Percentiles rank a stretch among this genome's conserved stretches.
Evolutionary conservation across 2,797 vertebrate species (phyloP).

Genomic region (Circus cinereus): DNA sequence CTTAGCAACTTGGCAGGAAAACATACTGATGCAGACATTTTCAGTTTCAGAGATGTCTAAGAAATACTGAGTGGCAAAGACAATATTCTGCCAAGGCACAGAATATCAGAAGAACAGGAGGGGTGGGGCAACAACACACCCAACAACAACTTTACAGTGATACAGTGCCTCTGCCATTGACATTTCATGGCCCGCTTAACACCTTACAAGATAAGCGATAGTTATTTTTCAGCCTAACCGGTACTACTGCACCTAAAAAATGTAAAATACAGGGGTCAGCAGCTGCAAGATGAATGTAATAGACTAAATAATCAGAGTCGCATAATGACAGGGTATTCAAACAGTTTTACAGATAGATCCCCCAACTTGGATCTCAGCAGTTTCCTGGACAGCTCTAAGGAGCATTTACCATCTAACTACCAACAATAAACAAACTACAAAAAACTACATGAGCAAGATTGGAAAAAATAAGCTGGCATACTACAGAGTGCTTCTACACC

Average conservation of each 20-base stretch:
- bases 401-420: background rate
- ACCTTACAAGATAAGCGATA: background rate
- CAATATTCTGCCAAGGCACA: background rate
- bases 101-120: background rate
- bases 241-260: background rate
- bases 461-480: background rate
- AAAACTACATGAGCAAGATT: background rate
- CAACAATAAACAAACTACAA: background rate
- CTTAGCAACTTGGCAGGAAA: background rate
- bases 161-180: background rate
- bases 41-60: background rate
- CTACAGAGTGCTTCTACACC: background rate
- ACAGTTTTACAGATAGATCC: background rate
- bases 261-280: background rate
- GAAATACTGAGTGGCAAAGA: background rate
- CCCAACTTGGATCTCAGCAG: background rate
- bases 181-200: background rate
- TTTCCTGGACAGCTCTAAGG: background rate
- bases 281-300: background rate
- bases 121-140: accelerated
- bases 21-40: background rate
- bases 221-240: background rate
- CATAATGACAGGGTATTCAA: background rate
- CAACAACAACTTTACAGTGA: background rate
- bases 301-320: background rate